Evolutionary conservation across 2,113 vertebrate species (phyloP).

Genomic region (Rhabdomys dilectus): DNA sequence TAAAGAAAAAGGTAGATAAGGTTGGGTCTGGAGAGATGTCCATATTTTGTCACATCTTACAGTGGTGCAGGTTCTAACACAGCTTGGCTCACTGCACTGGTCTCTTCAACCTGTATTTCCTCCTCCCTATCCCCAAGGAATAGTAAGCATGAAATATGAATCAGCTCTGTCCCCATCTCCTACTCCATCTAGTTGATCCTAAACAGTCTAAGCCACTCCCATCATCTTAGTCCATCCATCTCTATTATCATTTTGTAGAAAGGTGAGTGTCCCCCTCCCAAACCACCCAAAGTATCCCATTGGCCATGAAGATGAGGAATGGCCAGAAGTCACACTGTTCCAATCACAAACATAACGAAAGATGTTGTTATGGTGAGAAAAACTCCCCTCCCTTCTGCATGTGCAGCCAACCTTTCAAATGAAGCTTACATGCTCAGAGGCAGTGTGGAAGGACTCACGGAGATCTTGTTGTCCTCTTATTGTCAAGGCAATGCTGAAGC

Average conservation of each 20-base stretch:
- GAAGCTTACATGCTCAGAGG: rapidly evolving
- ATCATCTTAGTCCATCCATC: too few relatives aligned
- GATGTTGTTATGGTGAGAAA: background rate
- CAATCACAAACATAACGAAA: background rate
- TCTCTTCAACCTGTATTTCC: background rate
- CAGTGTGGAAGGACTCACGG: background rate
- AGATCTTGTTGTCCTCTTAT: background rate
- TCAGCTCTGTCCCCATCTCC: background rate
- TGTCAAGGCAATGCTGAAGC: background rate
- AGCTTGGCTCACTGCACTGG: background rate
- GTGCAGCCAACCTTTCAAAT: background rate
- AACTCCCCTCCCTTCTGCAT: background rate
- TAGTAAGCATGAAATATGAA: background rate
- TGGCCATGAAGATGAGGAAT: background rate
- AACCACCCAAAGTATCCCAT: background rate
- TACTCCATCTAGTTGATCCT: background rate
- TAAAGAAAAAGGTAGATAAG: background rate
- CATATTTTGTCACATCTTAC: background rate
- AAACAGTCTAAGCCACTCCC: background rate
- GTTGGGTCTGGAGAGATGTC: too few relatives aligned
- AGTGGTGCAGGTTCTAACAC: background rate
- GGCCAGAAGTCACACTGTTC: background rate
- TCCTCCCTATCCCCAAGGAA: too few relatives aligned
- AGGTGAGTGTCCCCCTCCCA: background rate
- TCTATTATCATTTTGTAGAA: background rate